These are phyloP conservation scores for Megaceryle maxima DNA, from an alignment of 2,113 vertebrate species.

Conservation along the genomic window DNA sequence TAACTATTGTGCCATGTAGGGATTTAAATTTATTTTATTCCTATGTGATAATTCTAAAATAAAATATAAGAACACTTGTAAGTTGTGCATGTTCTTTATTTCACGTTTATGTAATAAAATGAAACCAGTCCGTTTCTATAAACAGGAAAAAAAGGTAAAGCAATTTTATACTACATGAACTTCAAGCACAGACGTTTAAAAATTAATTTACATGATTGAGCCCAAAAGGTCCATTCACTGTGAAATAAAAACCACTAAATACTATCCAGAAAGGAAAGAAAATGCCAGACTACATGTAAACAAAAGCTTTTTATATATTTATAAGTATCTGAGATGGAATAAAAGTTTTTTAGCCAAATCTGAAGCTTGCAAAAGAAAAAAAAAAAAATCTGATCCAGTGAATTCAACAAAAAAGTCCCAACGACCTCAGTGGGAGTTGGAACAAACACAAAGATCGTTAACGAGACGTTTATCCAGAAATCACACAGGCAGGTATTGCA, in stretches of 20 bases:
- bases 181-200: slow-evolving; percentile 9
- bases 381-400: background rate
- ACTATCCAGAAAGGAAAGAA: background rate
- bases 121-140: slow-evolving; percentile 8
- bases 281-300: background rate
- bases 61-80: background rate
- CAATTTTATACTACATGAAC: background rate
- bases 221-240: background rate
- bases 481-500: background rate
- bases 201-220: slow-evolving; percentile 45
- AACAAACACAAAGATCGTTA: background rate
- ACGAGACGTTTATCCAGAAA: background rate
- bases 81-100: background rate
- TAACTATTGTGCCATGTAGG: background rate
- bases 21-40: slow-evolving; percentile 34
- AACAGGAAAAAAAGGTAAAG: background rate
- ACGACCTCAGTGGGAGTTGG: background rate
- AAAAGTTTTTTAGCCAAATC: background rate
- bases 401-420: background rate
- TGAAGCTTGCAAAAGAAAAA: background rate
- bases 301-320: background rate
- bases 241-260: background rate
- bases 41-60: slow-evolving; percentile 33
- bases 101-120: background rate
- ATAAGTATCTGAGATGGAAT: background rate